Conservation (phyloP, 2,888 invertebrate species). For the Dioctria rufipes region DNA sequence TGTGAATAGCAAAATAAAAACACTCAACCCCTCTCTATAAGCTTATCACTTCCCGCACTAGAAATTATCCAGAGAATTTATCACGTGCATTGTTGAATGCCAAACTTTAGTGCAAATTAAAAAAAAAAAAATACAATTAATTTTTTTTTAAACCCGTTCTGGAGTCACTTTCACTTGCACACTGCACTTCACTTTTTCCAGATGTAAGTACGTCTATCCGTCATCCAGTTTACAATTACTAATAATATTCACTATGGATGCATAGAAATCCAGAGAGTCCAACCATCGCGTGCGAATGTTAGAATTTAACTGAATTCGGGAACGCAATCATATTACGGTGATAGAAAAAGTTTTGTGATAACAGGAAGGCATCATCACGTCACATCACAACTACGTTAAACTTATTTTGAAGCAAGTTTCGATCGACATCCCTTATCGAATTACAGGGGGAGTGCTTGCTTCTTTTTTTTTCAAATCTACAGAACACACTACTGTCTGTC, state of each 20-base stretch:
- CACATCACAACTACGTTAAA: slow-evolving; percentile 7
- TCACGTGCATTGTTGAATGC: background rate
- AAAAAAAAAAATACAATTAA: too few relatives aligned
- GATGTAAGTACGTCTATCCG: background rate
- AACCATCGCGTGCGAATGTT: slow-evolving; percentile 46
- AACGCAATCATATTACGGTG: slow-evolving; percentile 1
- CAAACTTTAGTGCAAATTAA: too few relatives aligned
- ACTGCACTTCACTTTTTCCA: slow-evolving; percentile 19
- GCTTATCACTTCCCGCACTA: slow-evolving; percentile 11
- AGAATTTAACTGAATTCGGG: slow-evolving; percentile 17
- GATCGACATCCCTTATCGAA: slow-evolving; percentile 25
- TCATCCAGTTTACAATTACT: background rate
- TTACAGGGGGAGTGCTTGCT: slow-evolving; percentile 19
- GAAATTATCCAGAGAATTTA: background rate
- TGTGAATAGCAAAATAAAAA: background rate
- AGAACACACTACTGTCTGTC: too few relatives aligned
- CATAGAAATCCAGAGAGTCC: background rate
- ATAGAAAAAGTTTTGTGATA: background rate
- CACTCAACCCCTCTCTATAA: background rate
- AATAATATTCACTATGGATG: background rate
- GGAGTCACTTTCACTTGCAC: background rate
- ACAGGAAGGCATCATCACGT: background rate
- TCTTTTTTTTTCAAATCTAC: too few relatives aligned
- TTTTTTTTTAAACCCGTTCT: background rate
- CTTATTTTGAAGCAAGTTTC: background rate